phyloP scores from a whole-genome alignment of 1,140 invertebrate genomes.

The Dinoponera quadriceps region DNA sequence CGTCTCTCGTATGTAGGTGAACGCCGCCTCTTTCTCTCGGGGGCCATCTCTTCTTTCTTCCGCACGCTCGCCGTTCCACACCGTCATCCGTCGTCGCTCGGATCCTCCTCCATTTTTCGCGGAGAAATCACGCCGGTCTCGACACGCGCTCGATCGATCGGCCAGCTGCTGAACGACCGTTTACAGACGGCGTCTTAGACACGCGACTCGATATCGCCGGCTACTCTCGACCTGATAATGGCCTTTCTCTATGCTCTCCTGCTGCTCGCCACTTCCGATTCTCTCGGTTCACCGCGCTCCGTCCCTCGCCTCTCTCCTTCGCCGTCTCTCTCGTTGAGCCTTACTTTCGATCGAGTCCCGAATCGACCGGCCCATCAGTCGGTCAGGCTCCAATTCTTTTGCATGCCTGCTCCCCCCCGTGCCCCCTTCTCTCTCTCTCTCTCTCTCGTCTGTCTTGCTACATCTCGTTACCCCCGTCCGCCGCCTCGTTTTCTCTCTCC shows the following conservation, averaged over 20 bases:
- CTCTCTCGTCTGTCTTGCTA: neutral
- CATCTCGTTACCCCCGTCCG: neutral
- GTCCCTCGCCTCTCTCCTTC: neutral
- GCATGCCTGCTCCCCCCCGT: slow-evolving; percentile 12
- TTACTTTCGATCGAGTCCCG: slow-evolving; percentile 62
- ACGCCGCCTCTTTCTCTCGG: slow-evolving; percentile 35
- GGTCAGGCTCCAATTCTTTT: slow-evolving; percentile 75
- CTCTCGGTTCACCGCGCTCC: too few species aligned
- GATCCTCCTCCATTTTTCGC: slow-evolving; percentile 43
- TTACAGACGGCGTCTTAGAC: neutral
- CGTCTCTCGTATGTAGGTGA: slow-evolving; percentile 80
- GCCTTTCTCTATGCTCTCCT: slow-evolving; percentile 20
- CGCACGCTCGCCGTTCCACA: neutral
- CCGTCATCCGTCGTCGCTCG: neutral
- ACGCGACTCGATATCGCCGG: too few species aligned
- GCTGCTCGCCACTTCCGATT: neutral
- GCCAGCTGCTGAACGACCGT: slow-evolving; percentile 69
- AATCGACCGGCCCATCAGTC: slow-evolving; percentile 49
- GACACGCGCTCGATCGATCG: slow-evolving; percentile 77
- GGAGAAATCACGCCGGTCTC: slow-evolving; percentile 52
- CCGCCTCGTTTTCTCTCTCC: slow-evolving; percentile 26
- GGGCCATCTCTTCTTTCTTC: neutral
- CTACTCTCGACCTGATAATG: too few species aligned
- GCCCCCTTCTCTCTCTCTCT: slow-evolving; percentile 26
- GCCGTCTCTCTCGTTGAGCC: slow-evolving; percentile 23